phyloP scores from a whole-genome alignment of 2,113 vertebrate genomes.

The Eulacestoma nigropectus region DNA sequence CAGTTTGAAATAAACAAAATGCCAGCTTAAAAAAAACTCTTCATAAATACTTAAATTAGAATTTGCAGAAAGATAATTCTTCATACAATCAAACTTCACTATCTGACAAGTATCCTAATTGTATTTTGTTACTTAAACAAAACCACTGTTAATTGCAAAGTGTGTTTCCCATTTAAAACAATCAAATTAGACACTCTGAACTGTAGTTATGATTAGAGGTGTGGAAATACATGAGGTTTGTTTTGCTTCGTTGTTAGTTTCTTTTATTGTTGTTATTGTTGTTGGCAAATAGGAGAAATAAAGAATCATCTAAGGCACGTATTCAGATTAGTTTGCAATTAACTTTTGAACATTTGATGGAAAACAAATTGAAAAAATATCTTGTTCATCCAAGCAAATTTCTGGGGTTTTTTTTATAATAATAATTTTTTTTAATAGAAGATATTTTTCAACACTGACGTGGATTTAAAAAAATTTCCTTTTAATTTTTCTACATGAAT shows the following conservation, averaged over 20 bases:
- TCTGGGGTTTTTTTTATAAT: neutral
- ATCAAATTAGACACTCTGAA: neutral
- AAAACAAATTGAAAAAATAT: neutral
- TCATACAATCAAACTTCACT: neutral
- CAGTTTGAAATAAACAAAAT: neutral
- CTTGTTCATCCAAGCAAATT: neutral
- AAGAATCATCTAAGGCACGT: neutral
- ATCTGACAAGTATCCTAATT: neutral
- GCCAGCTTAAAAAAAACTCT: neutral
- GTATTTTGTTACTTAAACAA: neutral
- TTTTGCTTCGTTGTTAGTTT: neutral
- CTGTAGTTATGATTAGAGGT: neutral
- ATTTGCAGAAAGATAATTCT: neutral
- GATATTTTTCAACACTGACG: neutral
- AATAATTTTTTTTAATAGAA: neutral
- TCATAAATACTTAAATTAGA: neutral
- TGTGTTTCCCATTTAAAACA: neutral
- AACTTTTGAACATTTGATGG: neutral
- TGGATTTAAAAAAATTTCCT: neutral
- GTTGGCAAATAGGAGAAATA: neutral
- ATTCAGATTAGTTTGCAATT: neutral
- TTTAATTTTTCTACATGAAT: neutral
- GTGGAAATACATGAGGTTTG: neutral
- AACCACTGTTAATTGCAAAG: neutral
- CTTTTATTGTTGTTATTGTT: neutral